These are phyloP conservation scores for Eupeodes corollae DNA, from an alignment of 1,140 invertebrate species.

Conservation along the genomic window DNA sequence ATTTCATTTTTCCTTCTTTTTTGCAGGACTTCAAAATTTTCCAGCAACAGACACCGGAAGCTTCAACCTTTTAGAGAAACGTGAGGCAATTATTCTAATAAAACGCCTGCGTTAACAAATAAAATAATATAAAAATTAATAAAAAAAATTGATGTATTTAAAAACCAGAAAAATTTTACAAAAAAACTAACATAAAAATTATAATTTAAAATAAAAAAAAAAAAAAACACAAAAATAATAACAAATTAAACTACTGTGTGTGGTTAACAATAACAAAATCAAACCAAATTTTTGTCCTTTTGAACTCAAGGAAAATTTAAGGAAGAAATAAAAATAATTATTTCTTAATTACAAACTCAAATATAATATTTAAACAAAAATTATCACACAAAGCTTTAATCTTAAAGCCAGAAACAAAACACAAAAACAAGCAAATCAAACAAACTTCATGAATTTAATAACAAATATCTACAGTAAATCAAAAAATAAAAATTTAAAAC, in stretches of 20 bases:
- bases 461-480: conserved; percentile 12
- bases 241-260: no score
- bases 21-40: conserved; percentile 85
- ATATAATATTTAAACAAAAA: no score
- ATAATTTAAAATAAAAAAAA: conserved; percentile 3
- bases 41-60: conserved; percentile 90
- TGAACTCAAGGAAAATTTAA: no score
- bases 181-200: conserved; percentile 5
- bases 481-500: conserved; percentile 13
- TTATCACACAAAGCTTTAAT: no score
- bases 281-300: no score
- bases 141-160: conserved; percentile 5
- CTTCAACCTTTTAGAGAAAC: conserved; percentile 87
- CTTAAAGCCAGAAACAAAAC: no score
- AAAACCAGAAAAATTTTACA: conserved; percentile 5
- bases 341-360: no score
- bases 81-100: conserved; percentile 48
- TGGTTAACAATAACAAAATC: no score
- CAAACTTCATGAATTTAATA: conserved; percentile 19
- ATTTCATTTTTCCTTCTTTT: conserved; percentile 5
- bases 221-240: neutral
- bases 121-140: conserved; percentile 5
- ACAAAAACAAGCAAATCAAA: conserved; percentile 2
- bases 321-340: no score
- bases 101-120: conserved; percentile 35